phyloP scores from a whole-genome alignment of 2,113 vertebrate species.

The Serilophus lunatus region DNA sequence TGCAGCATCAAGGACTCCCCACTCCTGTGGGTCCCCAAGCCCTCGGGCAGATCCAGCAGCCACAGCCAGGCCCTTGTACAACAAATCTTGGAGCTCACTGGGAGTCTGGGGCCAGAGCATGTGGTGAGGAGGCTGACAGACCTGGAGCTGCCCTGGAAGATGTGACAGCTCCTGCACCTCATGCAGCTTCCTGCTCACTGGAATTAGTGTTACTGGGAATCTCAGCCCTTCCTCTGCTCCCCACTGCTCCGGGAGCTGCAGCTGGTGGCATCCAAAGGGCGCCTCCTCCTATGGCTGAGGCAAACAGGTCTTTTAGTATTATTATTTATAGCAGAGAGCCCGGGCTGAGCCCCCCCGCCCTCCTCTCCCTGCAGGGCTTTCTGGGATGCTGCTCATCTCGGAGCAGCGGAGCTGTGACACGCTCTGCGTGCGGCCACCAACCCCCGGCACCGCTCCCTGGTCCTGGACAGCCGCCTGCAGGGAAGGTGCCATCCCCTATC shows the following conservation, averaged over 20 bases:
- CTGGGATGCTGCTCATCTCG: neutral
- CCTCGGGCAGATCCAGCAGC: neutral
- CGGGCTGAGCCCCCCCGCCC: accelerated
- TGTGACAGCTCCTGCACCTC: neutral
- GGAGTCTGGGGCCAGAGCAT: accelerated
- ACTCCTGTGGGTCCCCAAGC: accelerated
- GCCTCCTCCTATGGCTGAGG: neutral
- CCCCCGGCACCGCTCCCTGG: accelerated
- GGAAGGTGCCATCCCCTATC: neutral
- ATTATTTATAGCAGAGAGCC: neutral
- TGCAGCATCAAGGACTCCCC: accelerated
- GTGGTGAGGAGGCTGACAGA: neutral
- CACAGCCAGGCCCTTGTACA: accelerated
- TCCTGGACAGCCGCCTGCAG: accelerated
- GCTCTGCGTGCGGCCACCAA: accelerated
- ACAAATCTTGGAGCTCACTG: neutral
- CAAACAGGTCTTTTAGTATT: neutral
- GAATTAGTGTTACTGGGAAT: neutral
- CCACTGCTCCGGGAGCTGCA: neutral
- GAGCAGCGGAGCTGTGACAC: neutral
- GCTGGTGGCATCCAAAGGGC: neutral
- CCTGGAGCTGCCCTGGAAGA: neutral
- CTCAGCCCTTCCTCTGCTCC: neutral
- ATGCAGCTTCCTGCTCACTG: accelerated
- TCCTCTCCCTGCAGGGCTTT: neutral